phyloP scores from a whole-genome alignment of 2,888 invertebrate genomes.

The Phyto melanocephala region DNA sequence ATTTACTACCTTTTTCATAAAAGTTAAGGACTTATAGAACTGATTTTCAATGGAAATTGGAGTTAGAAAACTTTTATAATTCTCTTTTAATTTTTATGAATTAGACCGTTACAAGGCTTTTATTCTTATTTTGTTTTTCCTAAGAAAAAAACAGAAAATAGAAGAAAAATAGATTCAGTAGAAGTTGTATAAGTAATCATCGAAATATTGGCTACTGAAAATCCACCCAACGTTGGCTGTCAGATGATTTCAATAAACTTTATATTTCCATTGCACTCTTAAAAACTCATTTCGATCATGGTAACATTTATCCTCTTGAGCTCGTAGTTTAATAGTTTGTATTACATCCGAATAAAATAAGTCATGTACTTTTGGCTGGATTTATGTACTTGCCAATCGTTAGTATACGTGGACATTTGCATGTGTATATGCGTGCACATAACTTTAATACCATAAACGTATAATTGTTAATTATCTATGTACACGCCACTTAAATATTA shows the following conservation, averaged over 20 bases:
- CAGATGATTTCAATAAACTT: background rate
- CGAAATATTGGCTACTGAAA: no score
- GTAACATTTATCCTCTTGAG: constrained; percentile 37
- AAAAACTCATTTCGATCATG: background rate
- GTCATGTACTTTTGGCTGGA: background rate
- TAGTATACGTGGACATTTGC: no score
- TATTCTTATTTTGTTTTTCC: no score
- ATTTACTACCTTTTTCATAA: no score
- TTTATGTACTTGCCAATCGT: background rate
- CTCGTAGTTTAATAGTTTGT: background rate
- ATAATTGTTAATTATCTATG: constrained; percentile 34
- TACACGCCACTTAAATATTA: constrained; percentile 28
- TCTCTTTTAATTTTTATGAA: background rate
- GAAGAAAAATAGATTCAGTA: background rate
- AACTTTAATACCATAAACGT: background rate
- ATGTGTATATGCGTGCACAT: background rate
- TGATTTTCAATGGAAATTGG: no score
- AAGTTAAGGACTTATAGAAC: no score
- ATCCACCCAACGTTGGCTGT: background rate
- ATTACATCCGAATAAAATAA: background rate
- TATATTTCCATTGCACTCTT: background rate
- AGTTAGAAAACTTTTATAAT: background rate
- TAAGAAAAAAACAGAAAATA: background rate
- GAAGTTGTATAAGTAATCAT: background rate
- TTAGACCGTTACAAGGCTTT: no score